phyloP scores from a whole-genome alignment of 2,113 vertebrate genomes.

The Mugil cephalus region DNA sequence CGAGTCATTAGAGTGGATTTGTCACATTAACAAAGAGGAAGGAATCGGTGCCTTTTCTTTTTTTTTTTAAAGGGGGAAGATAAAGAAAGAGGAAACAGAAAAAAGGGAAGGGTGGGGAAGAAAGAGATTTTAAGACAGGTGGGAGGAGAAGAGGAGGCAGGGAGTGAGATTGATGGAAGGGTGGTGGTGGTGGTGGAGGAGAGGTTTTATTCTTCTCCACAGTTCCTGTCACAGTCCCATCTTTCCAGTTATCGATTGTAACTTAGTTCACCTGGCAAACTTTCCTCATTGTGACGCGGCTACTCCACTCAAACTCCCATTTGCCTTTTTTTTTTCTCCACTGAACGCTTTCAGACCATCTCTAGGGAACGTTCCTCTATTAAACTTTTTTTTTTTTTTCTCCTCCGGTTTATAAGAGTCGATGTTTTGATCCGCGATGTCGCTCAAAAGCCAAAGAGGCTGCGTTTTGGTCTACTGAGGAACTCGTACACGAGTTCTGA shows the following conservation, averaged over 20 bases:
- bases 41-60: conserved; percentile 59
- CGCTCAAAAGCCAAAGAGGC: no score
- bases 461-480: no score
- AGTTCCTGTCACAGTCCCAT: no score
- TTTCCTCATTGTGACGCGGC: neutral
- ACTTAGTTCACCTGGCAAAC: neutral
- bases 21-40: conserved; percentile 85
- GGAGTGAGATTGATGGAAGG: conserved; percentile 36
- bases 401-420: no score
- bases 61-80: conserved; percentile 36
- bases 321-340: no score
- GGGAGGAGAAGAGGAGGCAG: conserved; percentile 51
- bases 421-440: no score
- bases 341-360: no score
- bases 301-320: no score
- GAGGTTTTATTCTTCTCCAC: neutral
- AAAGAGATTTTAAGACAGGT: conserved; percentile 28
- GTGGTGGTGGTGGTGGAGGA: neutral
- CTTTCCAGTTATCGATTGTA: neutral
- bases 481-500: no score
- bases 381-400: neutral
- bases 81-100: conserved; percentile 72
- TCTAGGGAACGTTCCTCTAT: neutral
- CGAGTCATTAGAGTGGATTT: conserved; percentile 83
- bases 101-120: conserved; percentile 30